A percentile compares a stretch with the other conserved stretches of the same genome.
Evolutionary conservation across 1,140 invertebrate genomes (phyloP).

Genomic region (Atta colombica): DNA sequence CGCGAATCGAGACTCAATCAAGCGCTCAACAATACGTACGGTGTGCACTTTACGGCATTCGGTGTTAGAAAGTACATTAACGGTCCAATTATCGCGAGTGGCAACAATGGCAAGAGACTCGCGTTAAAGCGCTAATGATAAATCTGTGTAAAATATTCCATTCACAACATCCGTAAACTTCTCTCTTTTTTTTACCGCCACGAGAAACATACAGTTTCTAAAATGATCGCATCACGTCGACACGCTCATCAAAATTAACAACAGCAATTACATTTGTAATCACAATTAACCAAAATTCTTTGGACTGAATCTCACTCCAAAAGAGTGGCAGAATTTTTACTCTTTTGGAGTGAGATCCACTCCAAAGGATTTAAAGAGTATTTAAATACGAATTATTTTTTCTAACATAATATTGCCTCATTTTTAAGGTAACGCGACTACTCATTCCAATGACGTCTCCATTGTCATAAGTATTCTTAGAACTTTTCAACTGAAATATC

Average conservation of each 20-base stretch:
- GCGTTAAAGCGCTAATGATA: slow-evolving; percentile 43
- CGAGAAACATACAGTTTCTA: slow-evolving; percentile 7
- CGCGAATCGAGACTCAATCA: slow-evolving; percentile 39
- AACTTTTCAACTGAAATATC: neutral
- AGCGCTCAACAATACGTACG: slow-evolving; percentile 30
- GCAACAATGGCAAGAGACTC: slow-evolving; percentile 45
- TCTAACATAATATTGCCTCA: neutral
- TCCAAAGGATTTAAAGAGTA: neutral
- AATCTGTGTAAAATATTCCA: slow-evolving; percentile 39
- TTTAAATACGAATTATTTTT: neutral
- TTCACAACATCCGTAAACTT: slow-evolving; percentile 35
- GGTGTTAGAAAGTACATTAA: slow-evolving; percentile 44
- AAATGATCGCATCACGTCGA: slow-evolving; percentile 12
- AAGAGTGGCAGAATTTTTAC: no score
- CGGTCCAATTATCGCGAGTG: slow-evolving; percentile 49
- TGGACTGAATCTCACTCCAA: no score
- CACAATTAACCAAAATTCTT: neutral
- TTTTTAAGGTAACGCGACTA: neutral
- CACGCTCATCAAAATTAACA: neutral
- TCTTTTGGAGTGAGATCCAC: no score
- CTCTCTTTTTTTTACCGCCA: neutral
- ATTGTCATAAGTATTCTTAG: neutral
- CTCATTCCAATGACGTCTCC: neutral
- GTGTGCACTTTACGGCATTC: neutral
- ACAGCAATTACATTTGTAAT: neutral